Percentiles rank a stretch among this genome's conserved stretches.
These are phyloP conservation scores for Glaucopsyche alexis DNA, from an alignment of 2,888 invertebrate species.

Conservation along the genomic window DNA sequence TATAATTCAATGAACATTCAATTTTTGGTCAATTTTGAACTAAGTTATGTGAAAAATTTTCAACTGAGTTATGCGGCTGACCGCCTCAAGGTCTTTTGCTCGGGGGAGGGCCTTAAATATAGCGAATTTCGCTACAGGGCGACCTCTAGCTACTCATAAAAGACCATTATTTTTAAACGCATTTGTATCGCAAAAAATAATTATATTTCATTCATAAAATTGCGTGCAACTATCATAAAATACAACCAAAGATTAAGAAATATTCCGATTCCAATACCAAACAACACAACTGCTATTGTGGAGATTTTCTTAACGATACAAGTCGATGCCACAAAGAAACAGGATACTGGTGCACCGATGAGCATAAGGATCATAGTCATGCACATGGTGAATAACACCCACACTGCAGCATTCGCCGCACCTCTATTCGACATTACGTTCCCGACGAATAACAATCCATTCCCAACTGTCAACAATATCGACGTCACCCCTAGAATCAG, in stretches of 20 bases:
- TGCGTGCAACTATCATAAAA: constrained; percentile 49
- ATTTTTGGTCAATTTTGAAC: too few species aligned
- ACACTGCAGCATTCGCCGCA: constrained; percentile 36
- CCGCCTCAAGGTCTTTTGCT: too few species aligned
- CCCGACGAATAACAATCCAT: constrained; percentile 46
- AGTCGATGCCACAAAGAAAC: constrained; percentile 45
- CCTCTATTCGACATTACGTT: constrained; percentile 31
- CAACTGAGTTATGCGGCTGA: too few species aligned
- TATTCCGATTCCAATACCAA: constrained; percentile 39
- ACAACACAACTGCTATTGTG: constrained; percentile 34
- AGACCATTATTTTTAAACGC: too few species aligned
- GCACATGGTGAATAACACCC: constrained; percentile 44
- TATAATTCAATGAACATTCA: too few species aligned
- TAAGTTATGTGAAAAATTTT: too few species aligned
- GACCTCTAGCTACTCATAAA: too few species aligned
- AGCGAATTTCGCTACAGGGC: too few species aligned
- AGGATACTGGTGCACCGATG: constrained; percentile 44
- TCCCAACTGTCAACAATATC: constrained; percentile 44
- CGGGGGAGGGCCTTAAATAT: too few species aligned
- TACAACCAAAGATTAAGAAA: constrained; percentile 54
- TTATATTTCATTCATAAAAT: constrained; percentile 38
- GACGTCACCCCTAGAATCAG: constrained; percentile 45
- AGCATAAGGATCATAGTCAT: constrained; percentile 38
- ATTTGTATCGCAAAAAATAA: not conserved
- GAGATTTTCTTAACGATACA: constrained; percentile 50